phyloP scores from a whole-genome alignment of 2,797 vertebrate genomes.

The Amphiprion clarkii region DNA sequence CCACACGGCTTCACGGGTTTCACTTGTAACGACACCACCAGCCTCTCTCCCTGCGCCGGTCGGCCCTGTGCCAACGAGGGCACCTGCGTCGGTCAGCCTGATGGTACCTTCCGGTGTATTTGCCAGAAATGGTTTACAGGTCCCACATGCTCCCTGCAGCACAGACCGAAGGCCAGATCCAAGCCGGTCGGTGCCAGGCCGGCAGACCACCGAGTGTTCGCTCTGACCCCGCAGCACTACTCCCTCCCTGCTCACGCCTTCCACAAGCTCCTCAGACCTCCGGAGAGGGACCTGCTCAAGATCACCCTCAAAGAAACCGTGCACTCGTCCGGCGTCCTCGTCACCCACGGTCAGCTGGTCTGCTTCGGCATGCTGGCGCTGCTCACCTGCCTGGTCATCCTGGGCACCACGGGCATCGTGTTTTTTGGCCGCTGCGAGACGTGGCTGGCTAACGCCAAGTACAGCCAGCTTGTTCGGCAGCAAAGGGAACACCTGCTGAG shows the following conservation, averaged over 20 bases:
- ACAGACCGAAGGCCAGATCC: conserved; percentile 65
- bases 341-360: conserved; percentile 91
- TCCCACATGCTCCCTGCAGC: conserved; percentile 81
- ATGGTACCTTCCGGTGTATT: conserved; percentile 86
- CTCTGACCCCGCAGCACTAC: conserved; percentile 79
- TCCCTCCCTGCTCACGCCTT: conserved; percentile 85
- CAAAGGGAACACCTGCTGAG: conserved; percentile 91
- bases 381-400: conserved; percentile 93
- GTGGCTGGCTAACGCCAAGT: conserved; percentile 93
- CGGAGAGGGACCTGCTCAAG: conserved; percentile 90
- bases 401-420: conserved; percentile 91
- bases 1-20: conserved; percentile 85
- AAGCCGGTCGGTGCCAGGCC: conserved; percentile 66
- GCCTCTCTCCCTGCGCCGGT: conserved; percentile 80
- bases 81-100: conserved; percentile 83
- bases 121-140: conserved; percentile 89
- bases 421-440: conserved; percentile 94
- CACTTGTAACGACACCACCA: conserved; percentile 85
- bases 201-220: conserved; percentile 68
- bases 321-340: conserved; percentile 83
- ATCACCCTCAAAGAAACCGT: conserved; percentile 92
- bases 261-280: conserved; percentile 85
- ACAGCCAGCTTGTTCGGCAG: conserved; percentile 89
- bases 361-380: conserved; percentile 94
- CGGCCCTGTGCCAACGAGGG: conserved; percentile 89